Percentiles rank a stretch among this genome's conserved stretches.
Conservation (phyloP, 2,113 vertebrate species). For the Gallinago jamesoni region DNA sequence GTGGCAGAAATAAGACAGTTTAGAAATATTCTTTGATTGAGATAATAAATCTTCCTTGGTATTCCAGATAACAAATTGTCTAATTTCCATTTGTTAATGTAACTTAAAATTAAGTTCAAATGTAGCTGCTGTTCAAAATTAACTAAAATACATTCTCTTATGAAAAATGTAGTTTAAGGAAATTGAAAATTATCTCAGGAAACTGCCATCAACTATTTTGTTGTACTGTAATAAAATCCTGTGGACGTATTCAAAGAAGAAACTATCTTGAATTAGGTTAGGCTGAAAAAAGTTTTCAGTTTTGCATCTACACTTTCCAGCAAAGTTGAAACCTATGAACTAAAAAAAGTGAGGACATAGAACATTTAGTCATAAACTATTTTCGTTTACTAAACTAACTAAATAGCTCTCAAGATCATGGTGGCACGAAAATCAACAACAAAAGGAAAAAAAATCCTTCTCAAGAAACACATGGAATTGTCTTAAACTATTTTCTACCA, state of each 20-base stretch:
- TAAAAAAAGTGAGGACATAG: not conserved
- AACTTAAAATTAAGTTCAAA: not conserved
- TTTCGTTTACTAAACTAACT: not conserved
- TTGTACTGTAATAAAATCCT: not conserved
- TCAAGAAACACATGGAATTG: not conserved
- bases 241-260: not conserved
- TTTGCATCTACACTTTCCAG: not conserved
- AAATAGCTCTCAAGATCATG: not conserved
- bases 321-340: not conserved
- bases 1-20: not conserved
- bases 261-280: not conserved
- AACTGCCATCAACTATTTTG: not conserved
- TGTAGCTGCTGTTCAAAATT: not conserved
- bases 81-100: not conserved
- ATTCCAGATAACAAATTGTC: not conserved
- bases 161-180: not conserved
- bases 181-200: not conserved
- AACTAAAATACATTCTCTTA: not conserved
- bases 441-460: not conserved
- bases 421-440: not conserved
- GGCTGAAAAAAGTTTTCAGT: not conserved
- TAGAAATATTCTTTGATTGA: not conserved
- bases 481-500: conserved; percentile 21
- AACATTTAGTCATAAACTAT: not conserved
- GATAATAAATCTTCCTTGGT: not conserved